Conservation (phyloP, 2,888 invertebrate genomes). For the Onthophagus sagittarius region DNA sequence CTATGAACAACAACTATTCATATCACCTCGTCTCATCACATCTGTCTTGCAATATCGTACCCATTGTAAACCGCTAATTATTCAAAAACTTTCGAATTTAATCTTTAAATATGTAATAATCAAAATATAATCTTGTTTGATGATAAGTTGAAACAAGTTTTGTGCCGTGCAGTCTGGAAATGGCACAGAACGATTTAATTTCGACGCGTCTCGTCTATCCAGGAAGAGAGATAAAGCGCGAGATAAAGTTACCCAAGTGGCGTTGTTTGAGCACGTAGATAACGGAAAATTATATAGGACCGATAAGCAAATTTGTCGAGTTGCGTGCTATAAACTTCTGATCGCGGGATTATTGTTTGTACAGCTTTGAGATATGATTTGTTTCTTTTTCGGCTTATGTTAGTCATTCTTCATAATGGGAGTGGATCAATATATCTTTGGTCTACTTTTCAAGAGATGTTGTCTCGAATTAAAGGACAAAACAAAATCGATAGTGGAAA, state of each 20-base stretch:
- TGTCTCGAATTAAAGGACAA: neutral
- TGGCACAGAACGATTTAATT: neutral
- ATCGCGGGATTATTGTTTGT: neutral
- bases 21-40: neutral
- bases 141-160: neutral
- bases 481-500: neutral
- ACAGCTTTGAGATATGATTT: neutral
- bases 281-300: neutral
- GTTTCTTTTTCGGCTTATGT: neutral
- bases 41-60: no score
- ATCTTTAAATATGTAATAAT: no score
- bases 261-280: neutral
- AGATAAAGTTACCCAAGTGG: neutral
- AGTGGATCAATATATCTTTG: no score
- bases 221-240: neutral
- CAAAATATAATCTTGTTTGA: neutral
- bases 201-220: neutral
- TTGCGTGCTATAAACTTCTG: neutral
- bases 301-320: neutral
- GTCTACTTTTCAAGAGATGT: neutral
- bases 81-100: no score
- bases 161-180: neutral
- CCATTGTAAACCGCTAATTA: no score
- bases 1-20: no score
- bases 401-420: no score